Base-by-base conservation (phyloP, 2,113 vertebrate genomes). In the Macquaria australasica region DNA sequence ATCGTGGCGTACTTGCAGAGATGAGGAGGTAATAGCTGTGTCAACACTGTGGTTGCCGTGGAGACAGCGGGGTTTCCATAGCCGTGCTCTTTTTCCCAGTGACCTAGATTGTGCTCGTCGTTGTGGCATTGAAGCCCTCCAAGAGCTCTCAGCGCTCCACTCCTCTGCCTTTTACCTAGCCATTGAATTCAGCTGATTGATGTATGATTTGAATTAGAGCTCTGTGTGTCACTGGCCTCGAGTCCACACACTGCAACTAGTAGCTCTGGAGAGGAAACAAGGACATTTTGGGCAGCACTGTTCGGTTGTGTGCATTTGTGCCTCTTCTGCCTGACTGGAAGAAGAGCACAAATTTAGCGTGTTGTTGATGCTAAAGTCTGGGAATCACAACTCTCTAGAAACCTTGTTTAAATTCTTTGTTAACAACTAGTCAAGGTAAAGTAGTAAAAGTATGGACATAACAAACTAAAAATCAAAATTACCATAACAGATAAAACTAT, bases 21-120 rank as follows among this genome's bases (percentile, higher is more conserved):
- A 88, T 73, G 87, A 90, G 90, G 70, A 79, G 83, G 70, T 87
- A 89, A 90, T 89, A 84, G 91, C 91, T 93, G 83, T 93, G 91
- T 94, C 92, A 94, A 93, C 92, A 93, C 43, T n/a, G 82, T 4
- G 50, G 93, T 93, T 87, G 73, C 90, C 90, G 90, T 82, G 89
- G 93, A 84, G 86, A 94, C 91, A 18, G 76, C 51, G 12, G 84
- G 84, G 59, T 90, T 88, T 90, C 89, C 84, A 86, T 84, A 83
- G 85, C 70, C 50, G 18, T 53, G 59, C 79, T 88, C 58, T 77
- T 76, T 80, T 91, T 91, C 81, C 70, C 78, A 59, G 79, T 93
- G 91, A 93, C 92, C 93, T 91, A 94, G 78, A 93, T 94, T 91
- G 84, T 75, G 79, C 50, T 43, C n/a, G 73, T 73, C 23, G 51